These are phyloP conservation scores for Pteria penguin DNA, from an alignment of 2,888 invertebrate species.

Conservation along the genomic window DNA sequence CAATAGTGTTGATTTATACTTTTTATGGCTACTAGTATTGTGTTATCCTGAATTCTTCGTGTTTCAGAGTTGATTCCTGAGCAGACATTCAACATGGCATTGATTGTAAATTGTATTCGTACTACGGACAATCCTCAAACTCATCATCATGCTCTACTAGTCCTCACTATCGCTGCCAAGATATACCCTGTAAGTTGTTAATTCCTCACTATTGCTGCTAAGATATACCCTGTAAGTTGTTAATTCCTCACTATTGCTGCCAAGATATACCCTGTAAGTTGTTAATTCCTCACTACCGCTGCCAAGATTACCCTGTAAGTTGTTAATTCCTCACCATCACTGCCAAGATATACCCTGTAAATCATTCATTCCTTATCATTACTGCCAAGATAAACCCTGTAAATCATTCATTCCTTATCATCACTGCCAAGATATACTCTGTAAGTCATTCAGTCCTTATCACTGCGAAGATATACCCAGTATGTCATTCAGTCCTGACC, in stretches of 20 bases:
- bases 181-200: constrained; percentile 85
- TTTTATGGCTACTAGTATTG: too few species aligned
- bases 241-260: constrained; percentile 91
- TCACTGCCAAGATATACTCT: constrained; percentile 89
- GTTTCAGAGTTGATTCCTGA: constrained; percentile 38
- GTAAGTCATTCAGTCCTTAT: too few species aligned
- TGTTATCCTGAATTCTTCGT: background rate
- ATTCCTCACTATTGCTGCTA: constrained; percentile 90
- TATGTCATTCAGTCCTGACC: too few species aligned
- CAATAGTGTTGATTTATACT: too few species aligned
- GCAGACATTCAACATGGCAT: constrained; percentile 83
- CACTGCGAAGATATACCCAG: too few species aligned
- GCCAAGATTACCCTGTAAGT: constrained; percentile 87
- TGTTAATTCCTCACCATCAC: constrained; percentile 88
- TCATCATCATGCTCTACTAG: constrained; percentile 93
- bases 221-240: constrained; percentile 85
- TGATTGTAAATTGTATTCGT: constrained; percentile 92
- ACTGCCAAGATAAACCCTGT: constrained; percentile 89
- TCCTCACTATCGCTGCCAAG: constrained; percentile 89
- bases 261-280: constrained; percentile 85
- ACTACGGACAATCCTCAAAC: constrained; percentile 96
- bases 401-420: constrained; percentile 86
- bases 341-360: constrained; percentile 87
- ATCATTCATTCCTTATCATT: constrained; percentile 87
- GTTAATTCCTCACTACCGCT: constrained; percentile 88